phyloP scores from a whole-genome alignment of 2,113 vertebrate species.

The Tichodroma muraria region DNA sequence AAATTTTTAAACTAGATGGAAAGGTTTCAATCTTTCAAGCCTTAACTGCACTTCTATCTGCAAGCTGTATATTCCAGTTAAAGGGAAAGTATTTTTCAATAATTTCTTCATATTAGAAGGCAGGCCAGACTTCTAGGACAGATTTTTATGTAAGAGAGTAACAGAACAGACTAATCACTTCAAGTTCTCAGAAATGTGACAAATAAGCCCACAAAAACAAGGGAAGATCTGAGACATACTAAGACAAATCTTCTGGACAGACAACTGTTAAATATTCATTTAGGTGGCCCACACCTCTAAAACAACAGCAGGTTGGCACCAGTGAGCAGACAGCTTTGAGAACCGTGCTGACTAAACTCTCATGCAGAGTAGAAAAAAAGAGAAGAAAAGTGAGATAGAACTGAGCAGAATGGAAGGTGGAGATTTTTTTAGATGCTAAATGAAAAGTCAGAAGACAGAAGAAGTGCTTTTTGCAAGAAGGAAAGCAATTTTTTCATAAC shows the following conservation, averaged over 20 bases:
- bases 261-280: background rate
- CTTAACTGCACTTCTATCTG: background rate
- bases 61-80: background rate
- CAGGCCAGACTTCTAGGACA: background rate
- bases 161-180: background rate
- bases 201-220: background rate
- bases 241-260: background rate
- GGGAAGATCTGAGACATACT: background rate
- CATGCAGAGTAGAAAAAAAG: background rate
- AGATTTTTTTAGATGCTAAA: background rate
- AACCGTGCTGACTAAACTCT: background rate
- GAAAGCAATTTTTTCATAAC: background rate
- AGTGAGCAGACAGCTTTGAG: background rate
- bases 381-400: background rate
- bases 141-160: background rate
- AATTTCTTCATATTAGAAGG: background rate
- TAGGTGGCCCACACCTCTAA: background rate
- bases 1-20: background rate
- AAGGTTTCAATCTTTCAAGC: background rate
- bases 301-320: background rate
- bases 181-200: background rate
- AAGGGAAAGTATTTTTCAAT: background rate
- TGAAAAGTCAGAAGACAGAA: background rate
- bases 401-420: background rate
- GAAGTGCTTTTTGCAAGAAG: background rate